Evolutionary conservation across 2,113 vertebrate species (phyloP), one percentile per base, ranked within the genome.

Genomic region (Conger conger): DNA sequence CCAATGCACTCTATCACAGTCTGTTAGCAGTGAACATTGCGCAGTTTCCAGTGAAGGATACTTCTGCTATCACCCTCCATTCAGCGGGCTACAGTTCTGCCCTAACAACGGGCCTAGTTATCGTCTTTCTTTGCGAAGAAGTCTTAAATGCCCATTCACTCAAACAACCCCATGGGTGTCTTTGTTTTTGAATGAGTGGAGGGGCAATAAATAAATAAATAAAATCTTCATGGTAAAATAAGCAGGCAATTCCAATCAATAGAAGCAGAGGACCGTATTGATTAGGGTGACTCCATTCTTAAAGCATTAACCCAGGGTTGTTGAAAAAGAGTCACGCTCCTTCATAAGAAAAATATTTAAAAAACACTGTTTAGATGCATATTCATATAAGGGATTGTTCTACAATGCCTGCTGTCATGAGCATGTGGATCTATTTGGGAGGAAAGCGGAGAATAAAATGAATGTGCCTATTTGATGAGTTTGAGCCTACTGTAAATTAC

Each of bases 221-320:
- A 94, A 63, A 95, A 93, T 92, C 93, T 94, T 93, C 93, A 93
- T 93, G 92, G 94, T 93, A 94, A 96, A 96, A 96, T 95, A 96
- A 96, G 95, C 94, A 95, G 94, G 94, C 94, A 40, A 96, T 96
- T 95, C 92, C 93, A 95, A 96, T 96, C 96, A 96, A 96, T 96
- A 96, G 92, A 95, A 94, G 94, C 94, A 95, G 96, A 95, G 95
- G 95, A 96, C 95, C 94, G 91, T 95, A 96, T 95, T 96, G 95
- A 96, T 96, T 94, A 95, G 93, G 91, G 93, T 94, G 95, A 94
- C 94, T 95, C 93, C 92, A 95, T 96, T 96, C 94, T 94, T 95
- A 94, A 95, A 93, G 93, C 91, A 94, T 96, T 95, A 96, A 96
- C 95, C 94, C 94, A 93, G 91, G 94, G 91, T 92, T 92, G 94